Evolutionary conservation across 2,113 vertebrate species (phyloP).

Genomic region (Polypterus bichir): DNA sequence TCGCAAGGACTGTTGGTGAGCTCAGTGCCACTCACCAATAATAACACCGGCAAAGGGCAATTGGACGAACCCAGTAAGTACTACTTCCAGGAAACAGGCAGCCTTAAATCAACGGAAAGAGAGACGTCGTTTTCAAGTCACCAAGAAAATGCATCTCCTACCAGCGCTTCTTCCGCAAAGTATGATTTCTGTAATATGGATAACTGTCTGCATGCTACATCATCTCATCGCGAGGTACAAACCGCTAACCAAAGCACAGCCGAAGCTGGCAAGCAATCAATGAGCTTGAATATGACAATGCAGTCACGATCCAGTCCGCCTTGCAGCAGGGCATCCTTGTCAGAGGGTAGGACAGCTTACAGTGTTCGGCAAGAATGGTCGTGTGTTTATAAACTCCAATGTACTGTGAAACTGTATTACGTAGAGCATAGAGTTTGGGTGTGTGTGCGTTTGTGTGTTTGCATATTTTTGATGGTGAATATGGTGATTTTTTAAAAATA

Average conservation of each 20-base stretch:
- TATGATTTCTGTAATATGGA: conserved; percentile 59
- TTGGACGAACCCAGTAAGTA: conserved; percentile 61
- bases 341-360: conserved; percentile 60
- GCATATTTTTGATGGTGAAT: too few species aligned
- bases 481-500: too few species aligned
- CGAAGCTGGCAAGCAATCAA: conserved; percentile 59
- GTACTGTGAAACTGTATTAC: too few species aligned
- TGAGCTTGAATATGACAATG: conserved; percentile 63
- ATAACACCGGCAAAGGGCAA: conserved; percentile 50
- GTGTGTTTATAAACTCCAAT: too few species aligned
- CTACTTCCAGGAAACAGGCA: conserved; percentile 49
- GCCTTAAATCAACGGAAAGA: conserved; percentile 52
- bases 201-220: conserved; percentile 44
- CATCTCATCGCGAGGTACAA: conserved; percentile 50
- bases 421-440: too few species aligned
- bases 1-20: conserved; percentile 66
- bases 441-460: too few species aligned
- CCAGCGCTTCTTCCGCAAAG: conserved; percentile 48
- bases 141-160: conserved; percentile 39
- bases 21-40: conserved; percentile 51
- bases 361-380: too few species aligned
- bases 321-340: conserved; percentile 65
- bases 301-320: conserved; percentile 56
- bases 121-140: conserved; percentile 49
- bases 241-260: conserved; percentile 46